Percentiles rank a stretch among this genome's conserved stretches.
Evolutionary conservation across 1,140 invertebrate species (phyloP).

Genomic region (Eubasilissa regina): DNA sequence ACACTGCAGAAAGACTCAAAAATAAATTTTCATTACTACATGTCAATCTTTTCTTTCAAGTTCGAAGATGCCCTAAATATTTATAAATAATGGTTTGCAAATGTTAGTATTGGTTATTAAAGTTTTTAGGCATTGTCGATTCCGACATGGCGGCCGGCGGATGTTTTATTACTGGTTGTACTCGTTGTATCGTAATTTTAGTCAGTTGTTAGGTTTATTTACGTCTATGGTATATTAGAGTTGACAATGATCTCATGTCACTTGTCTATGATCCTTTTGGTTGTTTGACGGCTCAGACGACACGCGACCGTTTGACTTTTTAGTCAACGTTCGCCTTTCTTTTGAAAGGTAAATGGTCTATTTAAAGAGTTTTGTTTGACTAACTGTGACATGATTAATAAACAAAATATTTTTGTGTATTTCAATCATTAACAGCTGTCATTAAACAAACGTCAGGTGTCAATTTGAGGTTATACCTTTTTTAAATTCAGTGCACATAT

Average conservation of each 20-base stretch:
- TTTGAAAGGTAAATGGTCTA: slow-evolving; percentile 48
- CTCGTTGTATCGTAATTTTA: too few species aligned
- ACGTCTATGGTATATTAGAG: too few species aligned
- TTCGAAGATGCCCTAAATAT: too few species aligned
- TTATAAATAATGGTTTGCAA: too few species aligned
- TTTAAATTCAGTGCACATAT: slow-evolving; percentile 36
- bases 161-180: too few species aligned
- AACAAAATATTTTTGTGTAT: not conserved
- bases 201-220: too few species aligned
- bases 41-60: too few species aligned
- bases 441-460: slow-evolving; percentile 12
- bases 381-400: not conserved
- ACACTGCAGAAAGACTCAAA: too few species aligned
- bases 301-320: slow-evolving; percentile 54
- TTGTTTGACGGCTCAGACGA: slow-evolving; percentile 29
- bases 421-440: slow-evolving; percentile 4
- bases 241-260: not conserved
- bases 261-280: slow-evolving; percentile 33
- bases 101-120: too few species aligned
- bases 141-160: too few species aligned
- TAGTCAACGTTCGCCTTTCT: slow-evolving; percentile 46
- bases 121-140: too few species aligned
- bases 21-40: too few species aligned
- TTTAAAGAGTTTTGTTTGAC: slow-evolving; percentile 10
- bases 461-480: slow-evolving; percentile 21